phyloP scores from a whole-genome alignment of 2,797 vertebrate genomes.

The Tokudaia tokunoshimensis region DNA sequence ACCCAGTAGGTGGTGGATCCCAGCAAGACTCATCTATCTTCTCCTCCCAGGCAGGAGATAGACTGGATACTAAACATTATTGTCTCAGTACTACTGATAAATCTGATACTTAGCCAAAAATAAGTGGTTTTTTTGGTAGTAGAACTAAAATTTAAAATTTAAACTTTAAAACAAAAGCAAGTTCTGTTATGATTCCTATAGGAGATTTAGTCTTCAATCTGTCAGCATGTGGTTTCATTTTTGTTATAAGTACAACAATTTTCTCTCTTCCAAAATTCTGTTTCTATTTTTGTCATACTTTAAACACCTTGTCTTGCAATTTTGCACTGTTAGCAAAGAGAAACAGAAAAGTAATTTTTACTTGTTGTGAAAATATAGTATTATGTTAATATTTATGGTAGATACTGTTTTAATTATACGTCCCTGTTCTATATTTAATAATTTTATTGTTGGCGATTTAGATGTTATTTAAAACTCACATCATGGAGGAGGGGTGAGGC shows the following conservation, averaged over 20 bases:
- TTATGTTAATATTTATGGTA: conserved; percentile 1
- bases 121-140: background rate
- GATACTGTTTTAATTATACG: background rate
- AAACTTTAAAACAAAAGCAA: conserved; percentile 20
- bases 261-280: conserved; percentile 33
- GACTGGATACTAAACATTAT: background rate
- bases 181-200: conserved; percentile 22
- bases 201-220: conserved; percentile 16
- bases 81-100: background rate
- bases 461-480: conserved; percentile 36
- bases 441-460: conserved; percentile 51
- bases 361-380: background rate
- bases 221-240: background rate
- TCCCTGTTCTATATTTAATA: background rate
- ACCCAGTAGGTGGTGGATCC: too few relatives aligned
- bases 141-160: conserved; percentile 5
- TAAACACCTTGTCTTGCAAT: conserved; percentile 26
- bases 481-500: background rate
- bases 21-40: background rate
- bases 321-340: background rate
- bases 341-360: conserved; percentile 4
- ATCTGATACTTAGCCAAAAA: background rate
- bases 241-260: background rate
- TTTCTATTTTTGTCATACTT: background rate
- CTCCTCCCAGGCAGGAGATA: background rate